Conservation (phyloP, 2,888 invertebrate species). For the Xestia rhomboidea region DNA sequence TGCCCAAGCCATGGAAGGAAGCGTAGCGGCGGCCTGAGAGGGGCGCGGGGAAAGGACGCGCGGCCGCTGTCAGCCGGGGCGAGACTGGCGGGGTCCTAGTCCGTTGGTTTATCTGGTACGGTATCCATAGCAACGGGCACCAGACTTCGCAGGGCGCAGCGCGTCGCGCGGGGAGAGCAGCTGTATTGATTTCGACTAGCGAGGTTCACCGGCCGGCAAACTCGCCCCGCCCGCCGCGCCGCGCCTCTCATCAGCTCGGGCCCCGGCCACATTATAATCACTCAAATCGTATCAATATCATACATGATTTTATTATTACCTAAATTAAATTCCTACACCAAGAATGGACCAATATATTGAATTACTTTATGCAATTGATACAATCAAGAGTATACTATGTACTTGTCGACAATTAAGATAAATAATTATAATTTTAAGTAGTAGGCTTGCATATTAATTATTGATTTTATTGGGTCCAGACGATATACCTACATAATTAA, state of each 20-base stretch:
- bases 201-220: slow-evolving; percentile 86
- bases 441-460: slow-evolving; percentile 37
- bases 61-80: slow-evolving; percentile 36
- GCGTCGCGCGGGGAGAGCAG: slow-evolving; percentile 86
- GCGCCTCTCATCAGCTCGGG: slow-evolving; percentile 71
- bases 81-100: slow-evolving; percentile 66
- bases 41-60: slow-evolving; percentile 48
- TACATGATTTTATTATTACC: slow-evolving; percentile 13
- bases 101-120: slow-evolving; percentile 77
- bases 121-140: slow-evolving; percentile 87
- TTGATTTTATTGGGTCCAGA: slow-evolving; percentile 47
- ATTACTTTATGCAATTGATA: slow-evolving; percentile 1
- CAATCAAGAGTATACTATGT: slow-evolving; percentile 5
- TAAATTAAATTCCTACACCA: slow-evolving; percentile 2
- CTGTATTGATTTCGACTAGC: slow-evolving; percentile 90
- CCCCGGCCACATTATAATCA: slow-evolving; percentile 63
- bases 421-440: slow-evolving; percentile 31
- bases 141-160: slow-evolving; percentile 78
- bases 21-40: slow-evolving; percentile 50
- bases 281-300: slow-evolving; percentile 26
- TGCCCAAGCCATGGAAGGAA: slow-evolving; percentile 50
- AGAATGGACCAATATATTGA: slow-evolving; percentile 14
- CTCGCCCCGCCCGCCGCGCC: slow-evolving; percentile 72
- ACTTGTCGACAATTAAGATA: slow-evolving; percentile 27
- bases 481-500: slow-evolving; percentile 22